phyloP scores from a whole-genome alignment of 2,888 invertebrate genomes.

The Belgica antarctica region DNA sequence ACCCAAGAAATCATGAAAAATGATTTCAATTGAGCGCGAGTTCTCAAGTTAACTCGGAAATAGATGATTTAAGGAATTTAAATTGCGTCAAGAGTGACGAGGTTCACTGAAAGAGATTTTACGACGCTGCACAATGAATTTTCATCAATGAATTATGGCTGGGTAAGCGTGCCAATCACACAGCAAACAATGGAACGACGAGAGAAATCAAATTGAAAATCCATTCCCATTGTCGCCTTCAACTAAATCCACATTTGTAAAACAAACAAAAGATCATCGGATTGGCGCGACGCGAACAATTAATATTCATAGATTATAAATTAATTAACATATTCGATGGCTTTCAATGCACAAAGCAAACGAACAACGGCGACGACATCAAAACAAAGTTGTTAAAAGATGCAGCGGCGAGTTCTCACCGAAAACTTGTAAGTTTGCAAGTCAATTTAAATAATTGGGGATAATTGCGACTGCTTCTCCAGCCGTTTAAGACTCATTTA shows the following conservation, averaged over 20 bases:
- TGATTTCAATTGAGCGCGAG: neutral
- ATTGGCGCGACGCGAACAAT: neutral
- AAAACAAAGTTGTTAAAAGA: neutral
- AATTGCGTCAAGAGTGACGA: neutral
- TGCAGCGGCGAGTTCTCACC: too few relatives aligned
- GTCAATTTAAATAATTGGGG: neutral
- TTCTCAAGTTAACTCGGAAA: neutral
- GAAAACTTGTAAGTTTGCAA: neutral
- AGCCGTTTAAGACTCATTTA: neutral
- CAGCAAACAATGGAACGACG: neutral
- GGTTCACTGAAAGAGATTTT: neutral
- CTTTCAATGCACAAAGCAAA: slow-evolving; percentile 19
- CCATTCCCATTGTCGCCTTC: neutral
- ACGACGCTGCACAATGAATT: neutral
- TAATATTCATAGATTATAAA: slow-evolving; percentile 34
- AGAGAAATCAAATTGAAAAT: neutral
- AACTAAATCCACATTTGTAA: neutral
- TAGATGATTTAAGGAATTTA: neutral
- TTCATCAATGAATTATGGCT: neutral
- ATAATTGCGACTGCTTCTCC: too few relatives aligned
- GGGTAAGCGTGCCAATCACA: neutral
- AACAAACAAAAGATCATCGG: slow-evolving; percentile 19
- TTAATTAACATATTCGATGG: slow-evolving; percentile 29
- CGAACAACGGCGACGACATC: slow-evolving; percentile 17
- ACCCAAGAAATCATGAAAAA: slow-evolving; percentile 3